These are phyloP conservation scores for Thaleichthys pacificus DNA, from an alignment of 2,797 vertebrate genomes.

Conservation along the genomic window DNA sequence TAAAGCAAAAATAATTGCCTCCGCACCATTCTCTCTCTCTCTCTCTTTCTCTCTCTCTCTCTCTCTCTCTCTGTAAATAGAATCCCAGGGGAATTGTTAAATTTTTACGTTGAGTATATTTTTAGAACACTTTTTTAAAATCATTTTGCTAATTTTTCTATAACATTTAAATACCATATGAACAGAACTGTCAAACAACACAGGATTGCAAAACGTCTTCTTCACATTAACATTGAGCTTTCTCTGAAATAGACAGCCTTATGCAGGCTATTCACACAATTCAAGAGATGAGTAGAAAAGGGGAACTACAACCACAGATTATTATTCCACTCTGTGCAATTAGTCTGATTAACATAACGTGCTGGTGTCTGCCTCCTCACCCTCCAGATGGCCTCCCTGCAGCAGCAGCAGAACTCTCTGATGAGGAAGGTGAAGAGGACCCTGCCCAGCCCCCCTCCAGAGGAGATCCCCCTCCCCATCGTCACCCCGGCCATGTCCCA, in stretches of 20 bases:
- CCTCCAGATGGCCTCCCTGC: constrained; percentile 87
- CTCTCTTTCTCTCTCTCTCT: too few species aligned
- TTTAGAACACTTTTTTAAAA: neutral
- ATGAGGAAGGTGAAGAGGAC: constrained; percentile 98
- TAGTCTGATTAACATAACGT: constrained; percentile 60
- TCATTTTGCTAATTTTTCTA: too few species aligned
- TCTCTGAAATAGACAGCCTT: neutral
- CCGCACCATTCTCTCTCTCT: too few species aligned
- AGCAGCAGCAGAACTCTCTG: constrained; percentile 87
- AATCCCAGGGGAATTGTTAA: too few species aligned
- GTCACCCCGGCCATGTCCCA: constrained; percentile 86
- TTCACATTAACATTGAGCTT: too few species aligned
- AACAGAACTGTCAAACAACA: too few species aligned
- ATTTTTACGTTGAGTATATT: neutral
- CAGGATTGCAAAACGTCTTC: too few species aligned
- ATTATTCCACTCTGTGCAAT: constrained; percentile 43
- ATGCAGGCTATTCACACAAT: neutral
- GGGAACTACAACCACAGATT: constrained; percentile 20
- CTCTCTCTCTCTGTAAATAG: neutral
- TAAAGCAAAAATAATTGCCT: too few species aligned
- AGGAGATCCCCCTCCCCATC: constrained; percentile 88
- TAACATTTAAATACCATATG: too few species aligned
- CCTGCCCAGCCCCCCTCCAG: constrained; percentile 96
- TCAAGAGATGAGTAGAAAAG: neutral
- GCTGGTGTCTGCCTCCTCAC: constrained; percentile 54